These are phyloP conservation scores for Drosophila neutralis DNA, from an alignment of 2,888 invertebrate species.

Conservation along the genomic window DNA sequence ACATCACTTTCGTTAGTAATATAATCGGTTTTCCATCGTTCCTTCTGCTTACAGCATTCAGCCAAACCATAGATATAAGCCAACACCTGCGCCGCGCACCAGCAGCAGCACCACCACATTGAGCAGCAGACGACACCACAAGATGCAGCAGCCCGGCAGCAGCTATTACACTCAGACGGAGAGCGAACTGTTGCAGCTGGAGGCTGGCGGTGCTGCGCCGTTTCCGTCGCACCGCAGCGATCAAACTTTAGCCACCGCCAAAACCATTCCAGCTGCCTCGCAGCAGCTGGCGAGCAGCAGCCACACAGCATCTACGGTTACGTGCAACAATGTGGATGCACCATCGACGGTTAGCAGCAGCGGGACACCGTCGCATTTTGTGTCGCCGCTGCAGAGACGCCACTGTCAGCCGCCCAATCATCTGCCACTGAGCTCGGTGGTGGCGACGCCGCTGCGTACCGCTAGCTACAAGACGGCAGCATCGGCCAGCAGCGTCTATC, in stretches of 20 bases:
- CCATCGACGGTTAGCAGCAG: constrained; percentile 69
- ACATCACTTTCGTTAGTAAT: background rate
- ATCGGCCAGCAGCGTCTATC: constrained; percentile 68
- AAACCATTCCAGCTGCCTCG: constrained; percentile 37
- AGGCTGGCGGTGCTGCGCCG: constrained; percentile 75
- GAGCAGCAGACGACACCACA: constrained; percentile 46
- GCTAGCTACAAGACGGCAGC: constrained; percentile 82
- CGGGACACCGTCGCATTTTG: constrained; percentile 78
- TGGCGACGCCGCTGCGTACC: constrained; percentile 79
- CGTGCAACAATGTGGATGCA: constrained; percentile 69
- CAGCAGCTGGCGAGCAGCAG: constrained; percentile 49
- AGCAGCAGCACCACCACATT: constrained; percentile 30
- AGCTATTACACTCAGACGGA: constrained; percentile 84
- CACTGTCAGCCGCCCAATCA: constrained; percentile 80
- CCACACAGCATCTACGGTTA: constrained; percentile 34
- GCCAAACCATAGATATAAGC: constrained; percentile 51
- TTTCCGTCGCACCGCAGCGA: constrained; percentile 64
- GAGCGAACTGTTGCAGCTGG: constrained; percentile 83
- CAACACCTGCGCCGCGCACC: constrained; percentile 59
- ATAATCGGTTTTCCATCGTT: background rate
- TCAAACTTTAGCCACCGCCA: constrained; percentile 40
- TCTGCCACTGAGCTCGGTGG: constrained; percentile 81
- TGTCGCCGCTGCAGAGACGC: constrained; percentile 84
- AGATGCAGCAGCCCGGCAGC: constrained; percentile 82
- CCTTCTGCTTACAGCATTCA: constrained; percentile 25